Base-by-base conservation (phyloP, 2,797 vertebrate genomes). In the Arrhamphus sclerolepis region DNA sequence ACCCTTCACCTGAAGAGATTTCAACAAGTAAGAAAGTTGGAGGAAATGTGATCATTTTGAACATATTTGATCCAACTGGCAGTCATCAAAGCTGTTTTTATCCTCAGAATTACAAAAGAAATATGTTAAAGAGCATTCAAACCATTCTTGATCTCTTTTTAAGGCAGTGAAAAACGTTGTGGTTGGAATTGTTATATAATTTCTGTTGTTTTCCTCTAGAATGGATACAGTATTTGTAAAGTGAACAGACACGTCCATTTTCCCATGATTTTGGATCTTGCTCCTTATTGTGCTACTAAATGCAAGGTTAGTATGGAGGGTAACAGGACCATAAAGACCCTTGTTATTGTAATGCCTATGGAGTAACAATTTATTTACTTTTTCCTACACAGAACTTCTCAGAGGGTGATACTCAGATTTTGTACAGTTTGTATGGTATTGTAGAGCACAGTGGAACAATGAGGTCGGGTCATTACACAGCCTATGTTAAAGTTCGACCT, bases 1-100 rank as follows among this genome's bases (percentile, higher is more conserved):
- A 99, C 96, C 2, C 96, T 99, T 62, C 97, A 99, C 83, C 86
- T 99, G 66, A 99, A 99, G 83, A 93, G 98, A 86, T 99, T 99
- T 89, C 96, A 98, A 49, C 97, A 98, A 77, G 97, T 97, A 88
- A 72, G 22, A 50, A 26, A 39, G 16, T 7, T 43, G 7, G 20
- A 54, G 5, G 44, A 38, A 44, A 16, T 24, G 16, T 46, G 18
- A 13, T 14, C 7, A 3, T 40, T 7, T 17, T 5, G 22, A 17
- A 11, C 2, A 49, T 29, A 16, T 57, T 47, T 52, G 19, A 66
- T 68, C 29, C 18, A 46, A 1, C 4, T 51, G 0, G 7, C 14
- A n/a, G 34, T 56, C 13, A 48, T 0, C 16, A 5, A 48, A 60
- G 26, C 17, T 62, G 49, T 58, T 43, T 28, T 57, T 48, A 54